Conservation (phyloP, 2,113 vertebrate genomes). For the Dipodomys ordii region DNA sequence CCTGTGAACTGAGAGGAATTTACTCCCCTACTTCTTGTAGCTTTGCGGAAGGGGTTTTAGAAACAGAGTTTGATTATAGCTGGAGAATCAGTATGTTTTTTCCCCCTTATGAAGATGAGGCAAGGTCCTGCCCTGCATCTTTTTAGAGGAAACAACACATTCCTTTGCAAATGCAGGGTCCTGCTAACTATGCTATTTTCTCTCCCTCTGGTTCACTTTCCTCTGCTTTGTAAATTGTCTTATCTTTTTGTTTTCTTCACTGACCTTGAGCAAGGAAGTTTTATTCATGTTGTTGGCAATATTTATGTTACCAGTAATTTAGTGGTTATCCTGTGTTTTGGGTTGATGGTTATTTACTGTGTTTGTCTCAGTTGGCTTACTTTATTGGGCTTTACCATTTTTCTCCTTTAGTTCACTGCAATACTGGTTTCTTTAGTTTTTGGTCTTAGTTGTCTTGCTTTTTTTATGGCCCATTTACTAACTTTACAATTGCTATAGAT, state of each 20-base stretch:
- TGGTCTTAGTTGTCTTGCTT: constrained; percentile 14
- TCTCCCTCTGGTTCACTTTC: background rate
- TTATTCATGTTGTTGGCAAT: constrained; percentile 30
- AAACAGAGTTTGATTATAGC: background rate
- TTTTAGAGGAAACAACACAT: background rate
- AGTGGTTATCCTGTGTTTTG: constrained; percentile 53
- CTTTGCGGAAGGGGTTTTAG: background rate
- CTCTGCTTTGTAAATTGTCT: constrained; percentile 11
- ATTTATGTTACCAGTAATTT: constrained; percentile 63
- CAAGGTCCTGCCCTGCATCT: rapidly evolving
- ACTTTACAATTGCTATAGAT: constrained; percentile 49
- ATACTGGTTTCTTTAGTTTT: constrained; percentile 53
- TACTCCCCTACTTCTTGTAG: background rate
- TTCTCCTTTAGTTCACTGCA: constrained; percentile 53
- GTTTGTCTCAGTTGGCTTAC: constrained; percentile 59
- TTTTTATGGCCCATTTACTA: constrained; percentile 54
- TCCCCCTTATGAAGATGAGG: background rate
- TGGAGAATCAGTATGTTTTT: background rate
- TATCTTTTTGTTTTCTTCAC: background rate
- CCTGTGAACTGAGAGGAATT: background rate
- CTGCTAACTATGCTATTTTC: background rate
- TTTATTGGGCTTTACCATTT: constrained; percentile 15
- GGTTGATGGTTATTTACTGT: constrained; percentile 44
- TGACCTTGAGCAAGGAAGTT: constrained; percentile 24
- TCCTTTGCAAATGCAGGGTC: background rate